Conservation (phyloP, 2,797 vertebrate genomes). For the Steatocranus sp. region DNA sequence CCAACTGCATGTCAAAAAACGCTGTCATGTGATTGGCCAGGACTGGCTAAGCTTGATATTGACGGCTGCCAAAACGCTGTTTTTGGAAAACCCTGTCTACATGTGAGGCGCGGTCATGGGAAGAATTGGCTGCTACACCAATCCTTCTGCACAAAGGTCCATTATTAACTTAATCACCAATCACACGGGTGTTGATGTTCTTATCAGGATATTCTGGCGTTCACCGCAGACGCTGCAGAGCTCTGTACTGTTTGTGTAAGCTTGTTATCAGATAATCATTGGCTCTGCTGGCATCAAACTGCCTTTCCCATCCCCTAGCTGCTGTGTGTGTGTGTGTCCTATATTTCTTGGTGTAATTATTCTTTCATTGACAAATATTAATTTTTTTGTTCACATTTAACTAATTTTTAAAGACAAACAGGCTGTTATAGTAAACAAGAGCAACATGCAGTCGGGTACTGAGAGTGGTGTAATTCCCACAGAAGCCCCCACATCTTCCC, state of each 20-base stretch:
- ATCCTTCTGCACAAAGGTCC: not conserved
- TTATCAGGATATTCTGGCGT: not conserved
- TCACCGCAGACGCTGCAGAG: not conserved
- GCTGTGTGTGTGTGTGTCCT: too few relatives aligned
- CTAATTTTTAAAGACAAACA: not conserved
- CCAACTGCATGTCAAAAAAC: not conserved
- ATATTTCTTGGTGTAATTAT: not conserved
- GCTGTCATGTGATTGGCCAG: not conserved
- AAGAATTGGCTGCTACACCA: fast-evolving
- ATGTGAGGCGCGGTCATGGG: not conserved
- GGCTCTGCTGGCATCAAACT: not conserved
- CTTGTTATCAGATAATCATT: not conserved
- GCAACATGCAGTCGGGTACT: not conserved
- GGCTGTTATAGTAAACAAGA: not conserved
- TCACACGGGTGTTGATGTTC: not conserved
- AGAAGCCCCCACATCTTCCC: not conserved
- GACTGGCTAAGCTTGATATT: not conserved
- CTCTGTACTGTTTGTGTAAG: not conserved
- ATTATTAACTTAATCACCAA: not conserved
- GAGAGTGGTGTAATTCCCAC: not conserved
- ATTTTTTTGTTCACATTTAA: not conserved
- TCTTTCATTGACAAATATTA: not conserved
- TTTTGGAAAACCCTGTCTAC: not conserved
- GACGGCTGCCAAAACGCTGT: not conserved
- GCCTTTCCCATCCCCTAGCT: not conserved